Evolutionary conservation across 2,888 invertebrate genomes (phyloP), one percentile per base, ranked within the genome.

Genomic region (Pollenia griseotomentosa): DNA sequence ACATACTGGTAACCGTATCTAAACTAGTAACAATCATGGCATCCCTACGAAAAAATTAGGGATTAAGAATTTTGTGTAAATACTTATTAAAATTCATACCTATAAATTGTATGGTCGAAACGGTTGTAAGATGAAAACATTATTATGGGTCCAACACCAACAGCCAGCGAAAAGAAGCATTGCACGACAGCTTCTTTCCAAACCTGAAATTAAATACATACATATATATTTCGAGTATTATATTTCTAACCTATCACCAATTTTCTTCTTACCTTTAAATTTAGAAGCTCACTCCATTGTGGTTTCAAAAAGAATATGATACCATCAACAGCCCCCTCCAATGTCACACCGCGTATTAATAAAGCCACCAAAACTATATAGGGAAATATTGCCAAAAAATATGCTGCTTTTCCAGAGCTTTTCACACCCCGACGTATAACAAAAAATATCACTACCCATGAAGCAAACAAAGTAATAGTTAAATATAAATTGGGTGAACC

Each of bases 381-480:
- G 0, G 97, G 97, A 92, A 97, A 97, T 3, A 98, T 93, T 0
- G 98, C 98, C n/a, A 98, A 95, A 93, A 98, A 97, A 93, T 98
- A 98, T 0, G 98, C 96, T 0, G 96, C 96, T 93, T 97, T 97
- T 65, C 97, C 97, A 0, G 97, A 96, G 90, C 96, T 96, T 92
- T 96, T 96, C 0, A 97, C 96, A 11, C 97, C 97, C 87, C 95
- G 95, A 16, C 96, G 94, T 65, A 97, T 95, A 75, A 96, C 95
- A 8, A 95, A 89, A 90, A 96, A 97, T 53, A 96, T 95, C 2
- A 95, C 91, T 5, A 95, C 73, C 97, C 97, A 97, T 0, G 96
- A 94, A 1, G 94, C 94, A 2, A 96, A 92, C 7, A 97, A 94
- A 80, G 96, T 95, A 0, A 96, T 90, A 0, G 95, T 94, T 44